A percentile compares a stretch with the other conserved stretches of the same genome.
phyloP scores from a whole-genome alignment of 2,797 vertebrate species.

The Philypnodon macrostomus region DNA sequence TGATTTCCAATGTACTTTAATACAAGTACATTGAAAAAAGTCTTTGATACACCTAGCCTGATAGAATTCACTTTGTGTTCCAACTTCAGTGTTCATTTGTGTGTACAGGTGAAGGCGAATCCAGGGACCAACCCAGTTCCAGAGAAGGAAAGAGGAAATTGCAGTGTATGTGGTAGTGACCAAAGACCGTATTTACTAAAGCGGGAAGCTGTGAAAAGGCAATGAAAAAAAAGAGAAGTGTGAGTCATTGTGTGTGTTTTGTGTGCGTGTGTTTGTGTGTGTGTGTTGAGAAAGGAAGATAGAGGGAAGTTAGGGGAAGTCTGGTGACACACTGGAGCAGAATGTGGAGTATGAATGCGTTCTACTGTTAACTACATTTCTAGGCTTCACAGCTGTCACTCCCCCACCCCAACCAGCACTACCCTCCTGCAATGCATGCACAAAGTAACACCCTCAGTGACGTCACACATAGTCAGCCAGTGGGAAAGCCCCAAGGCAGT shows the following conservation, averaged over 20 bases:
- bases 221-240: conserved; percentile 2
- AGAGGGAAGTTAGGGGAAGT: conserved; percentile 27
- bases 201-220: conserved; percentile 31
- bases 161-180: conserved; percentile 32
- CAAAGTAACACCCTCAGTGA: conserved; percentile 41
- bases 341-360: conserved; percentile 69
- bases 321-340: conserved; percentile 67
- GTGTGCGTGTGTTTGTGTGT: conserved; percentile 21
- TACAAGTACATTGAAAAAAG: conserved; percentile 68
- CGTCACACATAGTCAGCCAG: conserved; percentile 51
- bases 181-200: conserved; percentile 38
- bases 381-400: conserved; percentile 64
- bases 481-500: conserved; percentile 54
- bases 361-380: conserved; percentile 68
- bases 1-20: too few relatives aligned
- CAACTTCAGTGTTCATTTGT: conserved; percentile 26
- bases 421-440: conserved; percentile 23
- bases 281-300: not conserved
- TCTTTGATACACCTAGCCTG: conserved; percentile 54
- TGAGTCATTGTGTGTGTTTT: conserved; percentile 28
- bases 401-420: conserved; percentile 25
- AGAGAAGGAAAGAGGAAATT: conserved; percentile 59
- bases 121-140: conserved; percentile 47
- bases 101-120: conserved; percentile 34
- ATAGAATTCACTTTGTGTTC: conserved; percentile 36